Percentiles rank a stretch among this genome's conserved stretches.
These are phyloP conservation scores for Uropetala carovei DNA, from an alignment of 2,888 invertebrate species.

Conservation along the genomic window DNA sequence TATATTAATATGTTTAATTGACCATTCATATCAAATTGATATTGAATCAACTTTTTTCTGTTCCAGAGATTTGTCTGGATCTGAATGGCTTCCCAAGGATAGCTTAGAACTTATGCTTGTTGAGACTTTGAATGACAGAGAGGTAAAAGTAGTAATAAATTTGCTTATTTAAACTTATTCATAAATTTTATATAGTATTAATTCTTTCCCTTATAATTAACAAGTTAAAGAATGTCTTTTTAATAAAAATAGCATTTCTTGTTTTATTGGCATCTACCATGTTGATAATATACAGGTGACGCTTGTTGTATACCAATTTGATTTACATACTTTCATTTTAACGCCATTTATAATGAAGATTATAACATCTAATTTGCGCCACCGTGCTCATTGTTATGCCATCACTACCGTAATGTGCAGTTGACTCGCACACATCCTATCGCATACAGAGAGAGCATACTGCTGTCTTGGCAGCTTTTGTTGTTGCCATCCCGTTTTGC, in stretches of 20 bases:
- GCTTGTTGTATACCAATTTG: no score
- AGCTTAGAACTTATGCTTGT: slow-evolving; percentile 81
- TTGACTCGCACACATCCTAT: no score
- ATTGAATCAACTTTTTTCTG: slow-evolving; percentile 64
- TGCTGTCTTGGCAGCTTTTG: no score
- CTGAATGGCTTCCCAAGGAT: slow-evolving; percentile 82
- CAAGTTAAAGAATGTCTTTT: neutral
- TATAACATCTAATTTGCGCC: no score
- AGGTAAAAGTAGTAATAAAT: slow-evolving; percentile 67
- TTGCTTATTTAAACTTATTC: neutral
- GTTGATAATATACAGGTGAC: slow-evolving; percentile 57
- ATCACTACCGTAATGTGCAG: no score
- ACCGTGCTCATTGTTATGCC: no score
- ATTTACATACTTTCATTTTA: no score
- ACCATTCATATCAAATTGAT: no score
- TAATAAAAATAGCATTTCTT: slow-evolving; percentile 5
- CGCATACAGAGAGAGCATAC: no score
- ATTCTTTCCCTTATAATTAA: neutral
- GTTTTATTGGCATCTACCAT: neutral
- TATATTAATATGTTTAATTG: no score
- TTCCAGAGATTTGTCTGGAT: slow-evolving; percentile 78
- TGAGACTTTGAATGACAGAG: slow-evolving; percentile 78
- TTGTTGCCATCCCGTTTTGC: no score
- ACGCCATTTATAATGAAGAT: no score
- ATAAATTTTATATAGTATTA: neutral